Percentiles rank a stretch among this genome's conserved stretches.
Conservation (phyloP, 2,888 invertebrate species). For the Diarsia dahlii region DNA sequence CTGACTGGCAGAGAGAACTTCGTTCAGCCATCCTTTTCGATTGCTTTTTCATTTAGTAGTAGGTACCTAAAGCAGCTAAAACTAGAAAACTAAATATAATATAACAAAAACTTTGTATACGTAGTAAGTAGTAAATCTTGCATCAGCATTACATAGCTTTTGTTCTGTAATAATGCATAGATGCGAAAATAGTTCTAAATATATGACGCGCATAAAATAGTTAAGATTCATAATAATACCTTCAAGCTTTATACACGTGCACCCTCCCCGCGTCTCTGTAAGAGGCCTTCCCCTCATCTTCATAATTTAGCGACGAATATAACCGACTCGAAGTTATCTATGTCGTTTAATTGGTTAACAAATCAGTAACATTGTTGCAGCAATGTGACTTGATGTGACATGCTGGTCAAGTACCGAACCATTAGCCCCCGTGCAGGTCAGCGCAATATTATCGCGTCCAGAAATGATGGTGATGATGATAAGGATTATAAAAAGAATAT, state of each 20-base stretch:
- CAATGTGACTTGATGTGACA: neutral
- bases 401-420: neutral
- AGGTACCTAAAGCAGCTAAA: neutral
- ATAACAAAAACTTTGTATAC: conserved; percentile 15
- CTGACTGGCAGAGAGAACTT: neutral
- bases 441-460: neutral
- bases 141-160: conserved; percentile 9
- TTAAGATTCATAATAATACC: neutral
- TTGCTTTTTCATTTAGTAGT: conserved; percentile 17
- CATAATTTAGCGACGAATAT: conserved; percentile 1
- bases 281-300: neutral
- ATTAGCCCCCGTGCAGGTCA: neutral
- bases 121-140: conserved; percentile 1
- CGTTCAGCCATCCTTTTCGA: neutral
- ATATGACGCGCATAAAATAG: neutral
- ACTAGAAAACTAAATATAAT: conserved; percentile 16
- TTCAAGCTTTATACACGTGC: conserved; percentile 14
- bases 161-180: neutral
- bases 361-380: conserved; percentile 3
- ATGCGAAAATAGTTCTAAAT: conserved; percentile 1
- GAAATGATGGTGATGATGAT: neutral
- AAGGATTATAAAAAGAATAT: neutral
- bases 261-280: neutral
- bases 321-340: neutral
- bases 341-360: conserved; percentile 10